Evolutionary conservation across 2,888 invertebrate species (phyloP).

Genomic region (Allophyes oxyacanthae): DNA sequence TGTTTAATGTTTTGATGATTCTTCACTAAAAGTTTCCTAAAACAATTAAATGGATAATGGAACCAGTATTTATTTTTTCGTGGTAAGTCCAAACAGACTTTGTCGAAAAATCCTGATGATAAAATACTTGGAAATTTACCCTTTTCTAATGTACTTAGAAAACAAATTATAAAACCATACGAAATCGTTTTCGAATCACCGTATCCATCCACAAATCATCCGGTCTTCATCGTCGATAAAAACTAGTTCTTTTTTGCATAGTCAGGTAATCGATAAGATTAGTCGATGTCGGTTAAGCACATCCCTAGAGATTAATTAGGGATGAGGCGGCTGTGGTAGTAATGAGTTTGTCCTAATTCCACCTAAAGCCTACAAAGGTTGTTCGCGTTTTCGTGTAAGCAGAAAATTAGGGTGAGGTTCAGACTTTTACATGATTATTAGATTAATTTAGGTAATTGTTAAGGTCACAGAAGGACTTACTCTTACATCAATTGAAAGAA

Average conservation of each 20-base stretch:
- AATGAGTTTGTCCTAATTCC: conserved; percentile 17
- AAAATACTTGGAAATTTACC: too few species aligned
- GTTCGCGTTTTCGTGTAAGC: not conserved
- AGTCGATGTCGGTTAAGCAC: conserved; percentile 3
- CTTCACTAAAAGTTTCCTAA: too few species aligned
- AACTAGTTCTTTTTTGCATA: conserved; percentile 3
- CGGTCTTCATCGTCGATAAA: not conserved
- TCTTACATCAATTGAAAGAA: too few species aligned
- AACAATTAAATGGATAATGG: too few species aligned
- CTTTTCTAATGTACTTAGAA: too few species aligned
- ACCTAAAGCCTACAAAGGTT: not conserved
- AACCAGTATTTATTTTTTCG: too few species aligned
- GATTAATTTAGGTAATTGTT: not conserved
- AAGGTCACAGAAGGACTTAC: too few species aligned
- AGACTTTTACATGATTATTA: not conserved
- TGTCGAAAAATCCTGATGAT: too few species aligned
- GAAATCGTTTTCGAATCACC: too few species aligned
- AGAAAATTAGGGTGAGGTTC: not conserved
- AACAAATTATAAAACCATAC: too few species aligned
- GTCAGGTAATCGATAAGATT: conserved; percentile 13
- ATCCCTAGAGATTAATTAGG: conserved; percentile 29
- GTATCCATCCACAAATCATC: not conserved
- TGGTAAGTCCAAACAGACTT: too few species aligned
- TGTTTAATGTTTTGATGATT: too few species aligned
- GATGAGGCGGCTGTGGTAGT: conserved; percentile 2